Base-by-base conservation (phyloP, 2,888 invertebrate species). In the Strigamia maritima region DNA sequence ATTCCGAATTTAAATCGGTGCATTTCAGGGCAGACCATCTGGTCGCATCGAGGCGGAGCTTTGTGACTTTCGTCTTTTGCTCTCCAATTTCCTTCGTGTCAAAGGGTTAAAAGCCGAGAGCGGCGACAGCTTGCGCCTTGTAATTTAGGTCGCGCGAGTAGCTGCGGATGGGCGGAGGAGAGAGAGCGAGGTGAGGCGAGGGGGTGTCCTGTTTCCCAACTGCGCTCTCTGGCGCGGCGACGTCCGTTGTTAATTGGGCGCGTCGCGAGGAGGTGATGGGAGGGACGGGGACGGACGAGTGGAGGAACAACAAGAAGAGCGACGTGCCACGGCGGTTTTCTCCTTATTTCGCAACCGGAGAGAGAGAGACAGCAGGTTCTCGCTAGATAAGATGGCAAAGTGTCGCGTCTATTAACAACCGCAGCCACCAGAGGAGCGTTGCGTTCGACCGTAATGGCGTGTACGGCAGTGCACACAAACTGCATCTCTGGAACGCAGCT, bases 121-220 rank as follows among this genome's bases (percentile, higher is more conserved):
- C 54, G 54, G 54, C 54, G 54, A 54, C 54, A 54, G 54, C 54
- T 54, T 54, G 54, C 54, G 54, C 54, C 54, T 54, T 54, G 54
- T 54, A 54, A 54, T 54, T 54, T 54, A 54, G 54, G 54, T 54
- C 54, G 7, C 19, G 54, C 3, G 16, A n/a, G 54, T 10, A 16
- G 54, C 16, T 4, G 54, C 4, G 7, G 54, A 16, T 7, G 54
- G 54, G 19, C 4, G 54, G 54, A 16, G 54, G 54, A 6, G 19
- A 16, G 7, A 4, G 54, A 14, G 7, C 54, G 19, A 19, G 54
- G n/a, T n/a, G n/a, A n/a, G n/a, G n/a, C n/a, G n/a, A n/a, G n/a
- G n/a, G 40, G 40, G 40, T 40, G 40, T 40, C 40, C 40, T 40
- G 40, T 40, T 40, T 40, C 40, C 14, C n/a, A n/a, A n/a, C n/a